Evolutionary conservation across 2,113 vertebrate genomes (phyloP), one percentile per base, ranked within the genome.

Genomic region (Protobothrops flavoviridis): DNA sequence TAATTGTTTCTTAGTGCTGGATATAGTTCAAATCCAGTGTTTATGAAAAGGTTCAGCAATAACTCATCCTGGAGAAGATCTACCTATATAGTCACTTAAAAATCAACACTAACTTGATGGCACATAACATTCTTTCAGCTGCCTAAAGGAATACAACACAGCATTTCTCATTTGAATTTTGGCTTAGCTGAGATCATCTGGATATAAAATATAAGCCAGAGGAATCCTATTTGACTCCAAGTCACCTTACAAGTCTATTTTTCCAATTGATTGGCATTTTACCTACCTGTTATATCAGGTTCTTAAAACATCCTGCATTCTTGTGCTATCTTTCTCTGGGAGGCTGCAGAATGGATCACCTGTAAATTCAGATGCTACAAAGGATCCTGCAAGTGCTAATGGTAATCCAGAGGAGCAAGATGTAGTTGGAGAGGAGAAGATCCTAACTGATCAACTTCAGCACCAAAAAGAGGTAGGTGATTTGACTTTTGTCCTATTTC

Each of bases 381-480:
- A 97, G 45, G 94, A 92, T 59, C 93, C 0, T 0, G 96, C n/a
- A 91, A 90, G 94, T 95, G 88, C 94, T 55, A 48, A 8, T 24
- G 33, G 24, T 24, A 5, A 88, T 61, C 74, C 4, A 64, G 85
- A 97, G 56, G 88, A 94, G 9, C 96, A 91, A 91, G 50, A 96
- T 87, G 94, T 95, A 29, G 57, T 93, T 91, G 94, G 95, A 90
- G 48, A 92, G 85, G 95, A 96, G 33, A 64, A 95, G 52, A 96
- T 95, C 20, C 92, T 97, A 88, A 91, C 95, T 94, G 95, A 96
- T 90, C 94, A 96, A 95, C 91, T 92, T 85, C 91, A 93, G 0
- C 85, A 95, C 56, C 92, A 94, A 81, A 95, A 8, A 93, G 93
- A 97, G 97, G 98, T 98, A 53, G 23, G 94, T 24, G 56, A 9